Percentiles rank a stretch among this genome's conserved stretches.
Evolutionary conservation across 2,113 vertebrate species (phyloP).

Genomic region (Crypturellus undulatus): DNA sequence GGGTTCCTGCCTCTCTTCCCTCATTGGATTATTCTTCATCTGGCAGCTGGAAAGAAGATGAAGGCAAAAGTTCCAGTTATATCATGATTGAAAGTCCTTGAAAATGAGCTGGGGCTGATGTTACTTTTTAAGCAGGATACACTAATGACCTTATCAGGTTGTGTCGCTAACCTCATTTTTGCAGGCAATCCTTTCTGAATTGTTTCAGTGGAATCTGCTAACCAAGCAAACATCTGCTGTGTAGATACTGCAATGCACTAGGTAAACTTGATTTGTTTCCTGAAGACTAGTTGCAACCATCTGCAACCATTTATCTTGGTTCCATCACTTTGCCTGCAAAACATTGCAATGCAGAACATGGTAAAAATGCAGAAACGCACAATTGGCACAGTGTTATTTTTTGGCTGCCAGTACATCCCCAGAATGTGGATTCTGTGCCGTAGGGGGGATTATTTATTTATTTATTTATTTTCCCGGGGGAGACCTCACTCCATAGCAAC

Average conservation of each 20-base stretch:
- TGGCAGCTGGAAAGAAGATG: not conserved
- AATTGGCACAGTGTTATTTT: not conserved
- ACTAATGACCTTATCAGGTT: not conserved
- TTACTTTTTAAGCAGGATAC: not conserved
- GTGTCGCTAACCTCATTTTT: not conserved
- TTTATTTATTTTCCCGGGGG: not conserved
- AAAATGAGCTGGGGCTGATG: not conserved
- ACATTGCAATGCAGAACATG: not conserved
- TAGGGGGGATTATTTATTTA: not conserved
- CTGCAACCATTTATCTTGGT: constrained; percentile 50
- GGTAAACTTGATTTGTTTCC: constrained; percentile 16
- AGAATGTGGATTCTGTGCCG: constrained; percentile 9
- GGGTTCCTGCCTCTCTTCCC: not conserved
- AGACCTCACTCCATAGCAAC: constrained; percentile 12
- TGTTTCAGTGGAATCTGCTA: constrained; percentile 27
- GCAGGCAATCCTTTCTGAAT: not conserved
- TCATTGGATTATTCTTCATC: not conserved
- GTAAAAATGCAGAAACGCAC: not conserved
- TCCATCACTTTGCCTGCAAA: constrained; percentile 16
- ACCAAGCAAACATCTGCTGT: constrained; percentile 4
- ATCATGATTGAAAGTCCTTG: not conserved
- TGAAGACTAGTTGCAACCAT: not conserved
- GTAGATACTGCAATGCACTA: not conserved
- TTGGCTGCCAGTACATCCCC: not conserved
- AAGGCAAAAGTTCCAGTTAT: not conserved